A percentile compares a stretch with the other conserved stretches of the same genome.
Conservation (phyloP, 2,113 vertebrate species). For the Myxocyprinus asiaticus region DNA sequence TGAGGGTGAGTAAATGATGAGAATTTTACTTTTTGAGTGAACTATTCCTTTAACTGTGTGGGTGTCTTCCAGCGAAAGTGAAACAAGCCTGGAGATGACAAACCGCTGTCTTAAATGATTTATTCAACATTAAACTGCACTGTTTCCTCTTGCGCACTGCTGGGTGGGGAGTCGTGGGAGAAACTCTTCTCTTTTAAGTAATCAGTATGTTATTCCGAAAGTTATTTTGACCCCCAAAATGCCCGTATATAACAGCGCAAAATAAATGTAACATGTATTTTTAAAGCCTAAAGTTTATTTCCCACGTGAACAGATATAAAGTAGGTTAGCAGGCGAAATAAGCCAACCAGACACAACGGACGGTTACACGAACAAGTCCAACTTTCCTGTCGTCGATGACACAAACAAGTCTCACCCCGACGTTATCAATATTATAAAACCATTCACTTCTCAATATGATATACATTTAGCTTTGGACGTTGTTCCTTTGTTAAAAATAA, state of each 20-base stretch:
- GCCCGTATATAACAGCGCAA: neutral
- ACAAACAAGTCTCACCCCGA: neutral
- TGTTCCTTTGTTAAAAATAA: no score
- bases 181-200: neutral
- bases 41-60: no score
- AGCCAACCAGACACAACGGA: neutral
- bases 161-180: conserved; percentile 11
- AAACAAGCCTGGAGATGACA: neutral
- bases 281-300: neutral
- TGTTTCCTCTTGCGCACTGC: neutral
- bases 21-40: no score
- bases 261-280: neutral
- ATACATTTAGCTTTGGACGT: neutral
- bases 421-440: neutral
- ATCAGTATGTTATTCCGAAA: no score
- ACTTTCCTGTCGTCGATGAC: neutral
- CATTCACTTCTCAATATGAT: neutral
- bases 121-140: neutral
- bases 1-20: no score
- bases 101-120: neutral
- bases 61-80: neutral
- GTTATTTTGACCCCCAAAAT: no score
- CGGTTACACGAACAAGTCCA: neutral
- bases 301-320: neutral
- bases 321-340: neutral